Base-by-base conservation (phyloP, 2,888 invertebrate species). In the Argynnis bischoffii region DNA sequence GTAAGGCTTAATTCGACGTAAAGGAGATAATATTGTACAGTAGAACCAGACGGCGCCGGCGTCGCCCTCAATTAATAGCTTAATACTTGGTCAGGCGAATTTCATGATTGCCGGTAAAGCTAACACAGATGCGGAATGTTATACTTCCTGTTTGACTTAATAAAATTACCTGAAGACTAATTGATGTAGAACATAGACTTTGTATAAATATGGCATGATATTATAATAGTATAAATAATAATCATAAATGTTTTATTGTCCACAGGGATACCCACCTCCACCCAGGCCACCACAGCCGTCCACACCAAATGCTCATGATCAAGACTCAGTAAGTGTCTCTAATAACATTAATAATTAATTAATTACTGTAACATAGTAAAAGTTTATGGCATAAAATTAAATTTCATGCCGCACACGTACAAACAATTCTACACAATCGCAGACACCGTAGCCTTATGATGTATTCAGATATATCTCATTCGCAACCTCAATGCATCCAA, bases 231-330 rank as follows among this genome's bases (percentile, higher is more conserved):
- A 41, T 8, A 41, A 41, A 41, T 41, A 41, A 41, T 2, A 11
- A 11, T 2, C 11, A 41, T 16, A 16, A 8, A 51, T 16, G 50
- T 16, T 16, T 50, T 21, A 26, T 73, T 81, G 75, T 76, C 81
- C 77, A 55, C 93, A 95, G 95, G 94, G 94, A 79, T 95, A 95
- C 85, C 95, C 95, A 77, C 95, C 95, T 76, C 95, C 95, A 74
- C 95, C 93, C 76, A 93, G 96, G 87, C 96, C 95, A 72, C 94
- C 95, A 76, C 95, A 95, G 87, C 94, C 96, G 80, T 96, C 96
- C 81, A 96, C 96, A 75, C 96, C 96, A 75, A 96, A 96, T 88
- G 94, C 96, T 79, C 96, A 96, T 87, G 95, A 95, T 84, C 96
- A 96, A 75, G 96, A 96, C 85, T 94, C 95, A 91, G 96, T 96